Conservation (phyloP, 2,113 vertebrate species). For the Laterallus jamaicensis region DNA sequence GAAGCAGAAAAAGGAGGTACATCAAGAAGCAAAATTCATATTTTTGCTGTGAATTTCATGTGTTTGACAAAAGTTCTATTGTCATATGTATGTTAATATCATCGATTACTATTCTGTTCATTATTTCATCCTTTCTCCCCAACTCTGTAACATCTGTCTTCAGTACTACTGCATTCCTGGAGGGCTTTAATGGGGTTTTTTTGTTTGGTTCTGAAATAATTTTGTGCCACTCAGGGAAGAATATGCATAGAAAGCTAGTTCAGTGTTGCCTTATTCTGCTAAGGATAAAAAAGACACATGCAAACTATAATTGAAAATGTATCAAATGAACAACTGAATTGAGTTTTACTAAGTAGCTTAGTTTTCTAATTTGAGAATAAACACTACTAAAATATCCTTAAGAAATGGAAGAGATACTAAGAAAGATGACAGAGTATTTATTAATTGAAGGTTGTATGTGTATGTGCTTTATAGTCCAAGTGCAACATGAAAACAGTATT, state of each 20-base stretch:
- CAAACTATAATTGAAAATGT: not conserved
- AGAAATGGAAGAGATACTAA: not conserved
- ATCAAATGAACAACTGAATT: not conserved
- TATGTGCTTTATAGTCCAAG: not conserved
- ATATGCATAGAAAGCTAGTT: not conserved
- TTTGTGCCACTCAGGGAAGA: not conserved
- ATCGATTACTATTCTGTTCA: not conserved
- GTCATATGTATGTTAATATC: not conserved
- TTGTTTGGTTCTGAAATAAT: not conserved
- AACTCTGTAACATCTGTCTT: not conserved
- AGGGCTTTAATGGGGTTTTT: not conserved
- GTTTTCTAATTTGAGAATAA: not conserved
- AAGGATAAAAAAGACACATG: not conserved
- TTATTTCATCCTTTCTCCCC: not conserved
- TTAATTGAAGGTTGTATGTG: not conserved
- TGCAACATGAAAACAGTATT: not conserved
- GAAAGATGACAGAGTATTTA: not conserved
- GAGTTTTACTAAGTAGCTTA: not conserved
- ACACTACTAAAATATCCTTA: not conserved
- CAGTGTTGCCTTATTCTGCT: not conserved
- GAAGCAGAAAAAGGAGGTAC: not conserved
- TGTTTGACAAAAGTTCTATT: not conserved
- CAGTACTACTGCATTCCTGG: not conserved
- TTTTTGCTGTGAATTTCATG: not conserved
- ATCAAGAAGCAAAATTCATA: not conserved